Evolutionary conservation across 2,888 invertebrate genomes (phyloP), one percentile per base, ranked within the genome.

Genomic region (Netelia melanura): DNA sequence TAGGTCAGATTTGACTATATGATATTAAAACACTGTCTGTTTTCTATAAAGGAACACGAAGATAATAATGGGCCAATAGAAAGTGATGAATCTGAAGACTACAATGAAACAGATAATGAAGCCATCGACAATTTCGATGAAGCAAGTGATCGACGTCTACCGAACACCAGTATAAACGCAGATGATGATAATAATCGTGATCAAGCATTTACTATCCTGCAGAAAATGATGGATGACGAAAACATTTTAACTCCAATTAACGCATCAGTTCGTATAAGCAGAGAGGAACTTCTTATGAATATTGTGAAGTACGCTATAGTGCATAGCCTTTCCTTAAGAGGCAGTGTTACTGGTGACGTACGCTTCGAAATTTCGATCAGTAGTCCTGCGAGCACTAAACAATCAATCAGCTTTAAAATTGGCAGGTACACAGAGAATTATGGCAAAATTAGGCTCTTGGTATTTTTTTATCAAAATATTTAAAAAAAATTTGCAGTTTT

Each of bases 241-340:
- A 44, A 68, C 48, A 52, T 68, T 68, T 68, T 52, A n/a, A 68
- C 68, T 44, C 65, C 44, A 43, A 44, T 65, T 17, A 10, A 43
- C 17, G 65, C 43, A 65, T 17, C 44, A 17, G 21, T 65, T 65
- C 65, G 43, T 43, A 65, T 65, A 65, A 65, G 65, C 44, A 65
- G 38, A 44, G 65, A 21, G 38, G 65, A 65, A 65, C 43, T 65
- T 38, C 65, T 65, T 10, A 65, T 65, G 65, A 65, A 65, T 43
- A 44, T 65, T 17, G 44, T 65, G n/a, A 65, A 65, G 68, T 68
- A 48, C 52, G 68, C 68, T 23, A 17, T 71, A 38, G 71, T 71
- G 21, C 71, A 71, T 6, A 56, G 71, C 21, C 3, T 71, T 56
- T 71, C 71, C 43, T 30, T 6, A 30, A 17, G n/a, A n/a, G n/a